Percentiles rank a stretch among this genome's conserved stretches.
Conservation (phyloP, 2,797 vertebrate genomes). For the Simalia tracyae region DNA sequence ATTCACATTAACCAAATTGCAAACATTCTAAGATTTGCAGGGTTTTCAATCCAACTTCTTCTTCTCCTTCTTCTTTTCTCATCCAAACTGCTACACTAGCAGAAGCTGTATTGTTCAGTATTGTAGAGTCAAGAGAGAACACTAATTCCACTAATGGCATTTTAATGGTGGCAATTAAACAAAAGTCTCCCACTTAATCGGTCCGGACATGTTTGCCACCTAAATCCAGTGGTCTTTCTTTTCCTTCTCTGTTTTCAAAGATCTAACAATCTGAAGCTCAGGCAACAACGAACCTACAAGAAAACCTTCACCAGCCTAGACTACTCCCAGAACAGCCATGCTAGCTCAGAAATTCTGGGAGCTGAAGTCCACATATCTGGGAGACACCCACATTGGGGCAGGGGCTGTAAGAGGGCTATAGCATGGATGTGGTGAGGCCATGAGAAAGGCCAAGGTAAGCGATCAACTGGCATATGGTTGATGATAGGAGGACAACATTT, state of each 20-base stretch:
- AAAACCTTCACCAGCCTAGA: not conserved
- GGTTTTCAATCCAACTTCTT: not conserved
- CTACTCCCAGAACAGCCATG: not conserved
- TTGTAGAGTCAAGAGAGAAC: conserved; percentile 31
- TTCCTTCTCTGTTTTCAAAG: conserved; percentile 58
- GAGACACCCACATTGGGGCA: not conserved
- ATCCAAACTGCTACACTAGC: not conserved
- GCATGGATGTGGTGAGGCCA: too few relatives aligned
- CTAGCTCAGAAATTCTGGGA: not conserved
- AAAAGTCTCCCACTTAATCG: conserved; percentile 43
- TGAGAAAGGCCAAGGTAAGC: not conserved
- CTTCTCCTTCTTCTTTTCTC: not conserved
- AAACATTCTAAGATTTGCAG: not conserved
- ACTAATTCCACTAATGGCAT: conserved; percentile 68
- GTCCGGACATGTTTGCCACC: conserved; percentile 43
- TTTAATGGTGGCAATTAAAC: conserved; percentile 67
- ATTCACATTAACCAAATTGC: not conserved
- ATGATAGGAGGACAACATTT: not conserved
- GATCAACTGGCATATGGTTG: too few relatives aligned
- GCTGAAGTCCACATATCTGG: not conserved
- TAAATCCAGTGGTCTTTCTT: conserved; percentile 54
- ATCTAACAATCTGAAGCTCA: conserved; percentile 12
- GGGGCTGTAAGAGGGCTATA: too few relatives aligned
- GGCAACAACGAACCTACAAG: not conserved
- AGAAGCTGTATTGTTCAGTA: conserved; percentile 21